Base-by-base conservation (phyloP, 2,888 invertebrate genomes). In the Sminthurinus aureus region DNA sequence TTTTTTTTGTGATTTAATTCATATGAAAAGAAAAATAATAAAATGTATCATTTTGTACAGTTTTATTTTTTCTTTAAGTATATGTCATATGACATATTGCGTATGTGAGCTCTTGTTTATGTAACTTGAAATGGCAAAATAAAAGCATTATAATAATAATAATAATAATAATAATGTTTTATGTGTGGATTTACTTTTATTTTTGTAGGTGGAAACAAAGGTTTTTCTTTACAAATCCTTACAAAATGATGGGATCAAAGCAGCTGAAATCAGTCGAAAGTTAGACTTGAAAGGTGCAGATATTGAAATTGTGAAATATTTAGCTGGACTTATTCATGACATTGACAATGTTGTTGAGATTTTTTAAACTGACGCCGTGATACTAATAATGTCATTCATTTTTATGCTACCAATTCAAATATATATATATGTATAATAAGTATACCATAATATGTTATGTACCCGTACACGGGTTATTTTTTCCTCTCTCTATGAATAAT, bases 141-240 rank as follows among this genome's bases (percentile, higher is more conserved):
- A 82, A 51, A 78, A n/a, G n/a, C n/a, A n/a, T n/a, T n/a, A 11
- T 85, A 80, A 26, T 78, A 18, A 75, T 74, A 13, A 85, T 84
- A 58, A 11, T 85, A 80, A 26, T 78, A 18, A 75, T 74, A 13
- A 85, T 84, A 58, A 85, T 88, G 11, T 87, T 86, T n/a, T 66
- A 89, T 0, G 79, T 88, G 11, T 79, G 88, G 0, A 87, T 85
- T 89, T 69, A 89, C 88, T 24, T 83, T 86, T n/a, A 84, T 89
- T 64, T 13, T 79, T 85, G 4, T 85, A 87, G 26, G 86, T 89
- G 9, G 86, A 88, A 77, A 85, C 86, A 15, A 89, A 89, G 84
- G 85, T 89, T 0, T 89, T 88, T 71, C 86, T 89, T 71, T 89
- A 85, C 82, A 88, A 88, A 77, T 80, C 84, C 9, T 75, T 87